Base-by-base conservation (phyloP, 2,888 invertebrate species). In the Drosophila sordidula region DNA sequence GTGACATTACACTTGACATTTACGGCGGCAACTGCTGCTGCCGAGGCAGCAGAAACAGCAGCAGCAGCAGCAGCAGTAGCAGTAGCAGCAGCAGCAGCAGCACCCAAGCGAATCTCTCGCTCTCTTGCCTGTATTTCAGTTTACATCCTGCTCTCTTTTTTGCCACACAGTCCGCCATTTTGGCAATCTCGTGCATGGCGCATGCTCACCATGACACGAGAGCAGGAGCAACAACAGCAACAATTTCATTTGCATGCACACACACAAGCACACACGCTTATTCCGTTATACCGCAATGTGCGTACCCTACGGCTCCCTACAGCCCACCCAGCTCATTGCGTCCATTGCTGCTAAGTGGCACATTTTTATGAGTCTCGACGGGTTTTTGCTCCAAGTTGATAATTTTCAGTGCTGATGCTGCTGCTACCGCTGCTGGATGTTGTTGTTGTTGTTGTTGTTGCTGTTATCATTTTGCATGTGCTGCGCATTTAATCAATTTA, bases 1-100 rank as follows among this genome's bases (percentile, higher is more conserved):
- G 87, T 90, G 90, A 90, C 90, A 90, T 90, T 90, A 90, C 90
- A 90, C 90, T 90, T 90, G 90, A 90, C 90, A 90, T 90, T 90
- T 90, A 89, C 82, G 86, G 79, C 82, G 68, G 71, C 76, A 76
- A 79, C 70, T 57, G 56, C 61, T 54, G 59, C 52, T 22, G 67
- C 76, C 66, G 58, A 69, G 54, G 41, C 70, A 57, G 22, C 57
- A 51, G 39, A 55, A 42, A 26, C 61, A 64, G 42, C 63, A 38
- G 38, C 62, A 58, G 14, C 62, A 55, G 18, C 61, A 61, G 45
- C 61, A 38, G 38, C 62, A 62, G 16, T 58, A 55, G 61, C 72
- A 57, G 18, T 2, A 18, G 18, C 18, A 18, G 18, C 49, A 52
- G 50, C 65, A 52, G 46, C 63, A 58, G 39, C 71, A 58, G 49